These are phyloP conservation scores for Mesorhabditis sp. DNA, from an alignment of 2,888 invertebrate genomes.

Conservation along the genomic window DNA sequence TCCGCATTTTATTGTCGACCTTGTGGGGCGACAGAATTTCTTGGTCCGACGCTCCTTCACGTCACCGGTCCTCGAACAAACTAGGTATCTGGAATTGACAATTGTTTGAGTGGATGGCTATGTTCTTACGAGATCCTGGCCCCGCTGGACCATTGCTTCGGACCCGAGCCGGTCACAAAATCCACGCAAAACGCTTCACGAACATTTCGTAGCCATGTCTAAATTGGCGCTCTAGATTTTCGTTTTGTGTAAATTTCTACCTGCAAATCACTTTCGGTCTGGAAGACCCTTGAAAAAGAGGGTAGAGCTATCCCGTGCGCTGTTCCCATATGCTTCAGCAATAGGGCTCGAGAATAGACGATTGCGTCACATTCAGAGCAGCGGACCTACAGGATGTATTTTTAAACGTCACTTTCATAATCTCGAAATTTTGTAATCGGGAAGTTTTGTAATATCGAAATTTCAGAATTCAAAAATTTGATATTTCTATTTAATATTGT, in stretches of 20 bases:
- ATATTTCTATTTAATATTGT: no score
- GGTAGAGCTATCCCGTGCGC: constrained; percentile 37
- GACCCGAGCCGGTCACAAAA: constrained; percentile 37
- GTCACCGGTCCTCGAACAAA: constrained; percentile 36
- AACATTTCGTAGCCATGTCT: constrained; percentile 31
- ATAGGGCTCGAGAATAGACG: constrained; percentile 32
- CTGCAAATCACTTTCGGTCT: constrained; percentile 29
- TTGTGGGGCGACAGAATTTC: constrained; percentile 32
- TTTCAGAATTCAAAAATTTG: no score
- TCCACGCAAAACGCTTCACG: constrained; percentile 35
- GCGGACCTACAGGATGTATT: constrained; percentile 21
- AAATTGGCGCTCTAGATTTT: not conserved
- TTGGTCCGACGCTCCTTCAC: constrained; percentile 38
- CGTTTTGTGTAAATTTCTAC: constrained; percentile 10
- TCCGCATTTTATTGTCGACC: constrained; percentile 38
- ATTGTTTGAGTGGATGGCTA: not conserved
- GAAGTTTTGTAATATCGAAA: no score
- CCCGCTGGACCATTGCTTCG: constrained; percentile 37
- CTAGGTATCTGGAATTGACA: constrained; percentile 21
- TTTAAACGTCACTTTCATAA: not conserved
- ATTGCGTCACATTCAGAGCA: constrained; percentile 37
- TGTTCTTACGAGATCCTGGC: constrained; percentile 16
- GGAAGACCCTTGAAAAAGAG: constrained; percentile 29
- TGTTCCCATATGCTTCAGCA: constrained; percentile 34
- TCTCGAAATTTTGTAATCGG: no score